Conservation (phyloP, 2,113 vertebrate species). For the Herpailurus yagouaroundi region DNA sequence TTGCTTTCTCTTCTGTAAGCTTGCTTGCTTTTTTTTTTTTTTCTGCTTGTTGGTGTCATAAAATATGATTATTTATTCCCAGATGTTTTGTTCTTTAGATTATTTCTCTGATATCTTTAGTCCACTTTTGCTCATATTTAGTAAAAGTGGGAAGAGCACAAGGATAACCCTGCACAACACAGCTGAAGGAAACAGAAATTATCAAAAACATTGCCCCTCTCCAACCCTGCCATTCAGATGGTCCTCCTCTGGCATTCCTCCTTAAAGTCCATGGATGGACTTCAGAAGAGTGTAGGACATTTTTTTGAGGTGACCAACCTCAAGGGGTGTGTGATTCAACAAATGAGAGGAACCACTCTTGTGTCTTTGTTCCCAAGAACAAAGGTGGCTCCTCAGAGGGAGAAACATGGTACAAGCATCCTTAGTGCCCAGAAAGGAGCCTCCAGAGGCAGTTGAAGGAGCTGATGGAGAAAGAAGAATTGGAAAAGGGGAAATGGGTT, state of each 20-base stretch:
- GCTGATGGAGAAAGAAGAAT: background rate
- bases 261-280: background rate
- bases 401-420: background rate
- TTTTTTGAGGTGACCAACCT: background rate
- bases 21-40: background rate
- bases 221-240: background rate
- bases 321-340: background rate
- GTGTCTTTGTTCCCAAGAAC: background rate
- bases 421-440: background rate
- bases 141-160: background rate
- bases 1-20: background rate
- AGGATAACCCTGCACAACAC: background rate
- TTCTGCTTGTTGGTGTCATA: constrained; percentile 6
- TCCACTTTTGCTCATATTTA: background rate
- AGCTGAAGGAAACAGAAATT: background rate
- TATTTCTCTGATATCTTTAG: background rate
- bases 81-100: background rate
- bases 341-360: background rate
- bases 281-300: background rate
- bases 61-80: background rate
- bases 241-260: background rate
- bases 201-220: background rate
- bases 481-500: background rate
- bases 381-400: background rate
- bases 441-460: background rate